These are phyloP conservation scores for Notolabrus celidotus DNA, from an alignment of 2,797 vertebrate genomes.

Conservation along the genomic window DNA sequence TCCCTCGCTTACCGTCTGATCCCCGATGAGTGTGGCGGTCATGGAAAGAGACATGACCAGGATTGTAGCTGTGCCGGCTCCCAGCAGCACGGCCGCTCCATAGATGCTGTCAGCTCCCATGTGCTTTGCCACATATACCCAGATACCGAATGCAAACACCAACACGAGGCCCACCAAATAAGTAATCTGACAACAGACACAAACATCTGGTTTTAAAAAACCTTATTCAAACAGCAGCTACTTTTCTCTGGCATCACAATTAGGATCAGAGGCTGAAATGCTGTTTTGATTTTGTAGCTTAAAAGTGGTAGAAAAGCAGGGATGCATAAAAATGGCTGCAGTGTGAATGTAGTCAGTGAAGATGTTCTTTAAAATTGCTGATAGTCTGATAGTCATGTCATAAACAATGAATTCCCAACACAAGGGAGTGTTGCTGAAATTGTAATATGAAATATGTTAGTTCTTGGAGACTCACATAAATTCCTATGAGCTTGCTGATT, in stretches of 20 bases:
- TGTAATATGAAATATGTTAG: neutral
- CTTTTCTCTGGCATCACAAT: neutral
- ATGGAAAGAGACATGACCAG: constrained; percentile 94
- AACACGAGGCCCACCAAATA: constrained; percentile 88
- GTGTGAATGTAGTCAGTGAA: too few species aligned
- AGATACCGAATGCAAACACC: constrained; percentile 86
- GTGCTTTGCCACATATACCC: constrained; percentile 82
- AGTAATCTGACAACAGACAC: constrained; percentile 81
- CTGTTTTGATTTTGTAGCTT: too few species aligned
- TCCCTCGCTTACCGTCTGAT: constrained; percentile 85
- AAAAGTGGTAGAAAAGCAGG: too few species aligned
- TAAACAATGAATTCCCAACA: neutral
- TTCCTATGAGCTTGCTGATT: constrained; percentile 86
- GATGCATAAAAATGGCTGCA: too few species aligned
- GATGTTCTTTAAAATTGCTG: too few species aligned
- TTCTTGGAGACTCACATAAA: constrained; percentile 85
- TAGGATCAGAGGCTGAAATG: neutral
- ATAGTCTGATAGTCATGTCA: too few species aligned
- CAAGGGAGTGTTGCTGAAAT: neutral
- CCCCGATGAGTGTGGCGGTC: constrained; percentile 92
- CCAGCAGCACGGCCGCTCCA: constrained; percentile 84
- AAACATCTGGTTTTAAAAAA: neutral
- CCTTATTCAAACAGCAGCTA: neutral
- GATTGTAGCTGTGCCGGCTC: constrained; percentile 88
- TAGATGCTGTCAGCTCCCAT: constrained; percentile 83